Evolutionary conservation across 2,797 vertebrate species (phyloP), one percentile per base, ranked within the genome.

Genomic region (Pseudopleuronectes americanus): DNA sequence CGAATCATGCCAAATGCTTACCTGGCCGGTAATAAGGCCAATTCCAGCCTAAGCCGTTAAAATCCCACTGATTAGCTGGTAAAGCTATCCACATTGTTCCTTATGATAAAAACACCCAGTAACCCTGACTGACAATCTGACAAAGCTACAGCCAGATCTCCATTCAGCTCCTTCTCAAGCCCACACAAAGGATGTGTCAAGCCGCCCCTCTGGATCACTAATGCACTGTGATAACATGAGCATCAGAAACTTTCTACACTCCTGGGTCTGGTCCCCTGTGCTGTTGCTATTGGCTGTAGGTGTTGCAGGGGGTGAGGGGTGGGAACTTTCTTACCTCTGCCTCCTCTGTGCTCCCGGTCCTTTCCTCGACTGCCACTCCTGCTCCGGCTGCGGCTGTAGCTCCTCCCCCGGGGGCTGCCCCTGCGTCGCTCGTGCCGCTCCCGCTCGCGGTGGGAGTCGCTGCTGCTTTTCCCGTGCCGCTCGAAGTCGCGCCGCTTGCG

Each of bases 401-500:
- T 95, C 76, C 94, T 90, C 76, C 93, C 94, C 0, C 94, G 90
- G 54, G 96, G 96, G 77, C 96, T 97, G 55, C 95, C 93, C 69
- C 96, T 93, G 52, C 97, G 95, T 10, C 97, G 96, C 75, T 99
- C 94, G 0, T 97, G 97, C 5, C 97, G 96, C 76, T 99, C 97
- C 8, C 97, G 95, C 66, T 98, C 98, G 17, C 98, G 92, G 76
- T 98, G 96, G 57, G 95, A 70, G 57, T 98, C 97, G 10, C 92
- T 38, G 26, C 22, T 7, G 49, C 93, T 89, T 57, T 98, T 97
- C 2, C 96, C 95, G 68, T 97, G 96, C 21, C 97, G 92, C 54
- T 98, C 97, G 0, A 94, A 95, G 77, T 99, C 97, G 14, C 98
- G 94, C 51, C 97, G 96, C 28, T 98, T 99, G 55, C 97, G 97